Evolutionary conservation across 2,888 invertebrate genomes (phyloP).

Genomic region (Penaeus monodon): DNA sequence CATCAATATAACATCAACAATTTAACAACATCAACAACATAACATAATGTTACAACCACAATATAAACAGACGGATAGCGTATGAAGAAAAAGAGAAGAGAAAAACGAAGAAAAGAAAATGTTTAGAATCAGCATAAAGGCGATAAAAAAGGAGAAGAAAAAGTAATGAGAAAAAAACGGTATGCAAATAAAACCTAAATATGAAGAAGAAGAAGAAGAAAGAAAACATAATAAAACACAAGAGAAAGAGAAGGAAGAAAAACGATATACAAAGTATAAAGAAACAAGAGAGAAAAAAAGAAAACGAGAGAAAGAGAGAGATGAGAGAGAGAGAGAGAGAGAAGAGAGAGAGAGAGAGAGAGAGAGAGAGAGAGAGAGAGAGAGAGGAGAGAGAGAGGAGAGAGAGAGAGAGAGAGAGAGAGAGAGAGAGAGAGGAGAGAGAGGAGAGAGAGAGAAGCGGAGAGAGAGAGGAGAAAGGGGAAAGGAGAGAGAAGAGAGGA

Average conservation of each 20-base stretch:
- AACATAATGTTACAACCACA: no score
- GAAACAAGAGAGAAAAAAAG: background rate
- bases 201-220: no score
- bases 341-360: conserved; percentile 27
- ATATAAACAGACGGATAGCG: no score
- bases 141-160: background rate
- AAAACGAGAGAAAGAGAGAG: conserved; percentile 17
- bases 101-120: no score
- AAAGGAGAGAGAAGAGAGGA: conserved; percentile 13
- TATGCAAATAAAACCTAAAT: background rate
- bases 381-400: background rate
- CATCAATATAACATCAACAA: no score
- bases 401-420: background rate
- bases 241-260: background rate
- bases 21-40: no score
- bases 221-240: background rate
- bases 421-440: no score
- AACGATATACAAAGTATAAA: background rate
- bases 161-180: background rate
- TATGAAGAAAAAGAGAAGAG: no score
- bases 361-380: conserved; percentile 21
- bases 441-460: background rate
- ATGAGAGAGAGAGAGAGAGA: conserved; percentile 9
- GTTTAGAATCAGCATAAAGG: no score
- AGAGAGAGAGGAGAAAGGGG: conserved; percentile 12